A percentile compares a stretch with the other conserved stretches of the same genome.
phyloP scores from a whole-genome alignment of 2,797 vertebrate species.

The Pelodytes ibericus region DNA sequence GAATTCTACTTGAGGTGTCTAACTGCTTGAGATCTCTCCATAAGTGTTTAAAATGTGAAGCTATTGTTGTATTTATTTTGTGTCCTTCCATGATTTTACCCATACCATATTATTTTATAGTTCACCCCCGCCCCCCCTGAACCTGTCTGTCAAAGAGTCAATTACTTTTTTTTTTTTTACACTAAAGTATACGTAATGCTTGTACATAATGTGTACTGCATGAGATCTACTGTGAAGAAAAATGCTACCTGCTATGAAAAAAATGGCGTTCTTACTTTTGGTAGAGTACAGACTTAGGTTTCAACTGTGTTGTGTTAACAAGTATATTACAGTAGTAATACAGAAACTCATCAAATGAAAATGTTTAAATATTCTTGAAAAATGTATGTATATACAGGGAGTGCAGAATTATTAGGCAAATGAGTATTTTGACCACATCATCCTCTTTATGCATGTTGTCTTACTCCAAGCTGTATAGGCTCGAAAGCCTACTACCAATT shows the following conservation, averaged over 20 bases:
- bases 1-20: constrained; percentile 77
- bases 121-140: background rate
- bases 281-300: background rate
- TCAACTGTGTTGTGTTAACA: background rate
- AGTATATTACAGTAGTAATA: too few relatives aligned
- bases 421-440: too few relatives aligned
- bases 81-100: background rate
- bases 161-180: background rate
- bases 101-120: background rate
- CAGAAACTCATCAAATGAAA: too few relatives aligned
- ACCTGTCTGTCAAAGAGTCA: background rate
- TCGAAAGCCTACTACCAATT: too few relatives aligned
- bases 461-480: too few relatives aligned
- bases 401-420: too few relatives aligned
- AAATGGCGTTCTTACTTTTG: background rate
- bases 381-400: too few relatives aligned
- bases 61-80: constrained; percentile 57
- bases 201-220: background rate
- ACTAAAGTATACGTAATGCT: constrained; percentile 1
- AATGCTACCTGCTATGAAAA: background rate
- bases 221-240: background rate
- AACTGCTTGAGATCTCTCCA: constrained; percentile 62
- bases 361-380: too few relatives aligned
- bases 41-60: constrained; percentile 58
- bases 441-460: too few relatives aligned